A percentile compares a stretch with the other conserved stretches of the same genome.
These are phyloP conservation scores for Onthophagus sagittarius DNA, from an alignment of 2,888 invertebrate genomes.

Conservation along the genomic window DNA sequence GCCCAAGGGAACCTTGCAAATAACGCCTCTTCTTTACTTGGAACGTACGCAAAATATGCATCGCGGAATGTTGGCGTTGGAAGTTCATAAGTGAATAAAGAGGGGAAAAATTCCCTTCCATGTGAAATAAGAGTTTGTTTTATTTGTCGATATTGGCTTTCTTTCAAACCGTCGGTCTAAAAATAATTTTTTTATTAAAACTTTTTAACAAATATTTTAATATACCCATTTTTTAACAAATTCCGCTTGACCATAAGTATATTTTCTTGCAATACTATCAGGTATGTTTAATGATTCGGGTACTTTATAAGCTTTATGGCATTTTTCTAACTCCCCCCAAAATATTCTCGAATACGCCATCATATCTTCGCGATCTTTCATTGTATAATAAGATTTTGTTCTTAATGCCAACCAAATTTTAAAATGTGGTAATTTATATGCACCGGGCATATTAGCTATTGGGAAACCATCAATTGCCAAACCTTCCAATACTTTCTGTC, in stretches of 20 bases:
- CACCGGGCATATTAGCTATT: slow-evolving; percentile 43
- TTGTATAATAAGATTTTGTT: slow-evolving; percentile 36
- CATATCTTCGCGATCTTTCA: slow-evolving; percentile 32
- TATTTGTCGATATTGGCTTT: slow-evolving; percentile 33
- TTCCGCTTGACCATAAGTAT: slow-evolving; percentile 37
- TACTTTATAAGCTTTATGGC: slow-evolving; percentile 22
- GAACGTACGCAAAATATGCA: slow-evolving; percentile 42
- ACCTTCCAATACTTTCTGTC: slow-evolving; percentile 34
- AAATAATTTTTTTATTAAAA: not conserved
- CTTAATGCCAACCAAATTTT: slow-evolving; percentile 44
- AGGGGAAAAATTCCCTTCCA: slow-evolving; percentile 42
- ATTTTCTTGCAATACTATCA: slow-evolving; percentile 21
- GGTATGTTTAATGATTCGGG: slow-evolving; percentile 29
- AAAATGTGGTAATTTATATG: slow-evolving; percentile 43
- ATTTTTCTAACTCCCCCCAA: slow-evolving; percentile 36
- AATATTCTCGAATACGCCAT: not conserved
- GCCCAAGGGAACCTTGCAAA: slow-evolving; percentile 31
- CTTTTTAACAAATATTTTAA: not conserved
- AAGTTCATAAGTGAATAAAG: slow-evolving; percentile 40
- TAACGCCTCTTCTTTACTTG: slow-evolving; percentile 40
- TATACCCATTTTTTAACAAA: slow-evolving; percentile 30
- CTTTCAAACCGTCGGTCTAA: slow-evolving; percentile 26
- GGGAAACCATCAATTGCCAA: slow-evolving; percentile 46
- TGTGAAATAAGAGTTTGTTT: slow-evolving; percentile 37
- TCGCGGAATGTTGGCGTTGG: slow-evolving; percentile 40